Conservation (phyloP, 2,113 vertebrate genomes). For the Tiliqua scincoides region DNA sequence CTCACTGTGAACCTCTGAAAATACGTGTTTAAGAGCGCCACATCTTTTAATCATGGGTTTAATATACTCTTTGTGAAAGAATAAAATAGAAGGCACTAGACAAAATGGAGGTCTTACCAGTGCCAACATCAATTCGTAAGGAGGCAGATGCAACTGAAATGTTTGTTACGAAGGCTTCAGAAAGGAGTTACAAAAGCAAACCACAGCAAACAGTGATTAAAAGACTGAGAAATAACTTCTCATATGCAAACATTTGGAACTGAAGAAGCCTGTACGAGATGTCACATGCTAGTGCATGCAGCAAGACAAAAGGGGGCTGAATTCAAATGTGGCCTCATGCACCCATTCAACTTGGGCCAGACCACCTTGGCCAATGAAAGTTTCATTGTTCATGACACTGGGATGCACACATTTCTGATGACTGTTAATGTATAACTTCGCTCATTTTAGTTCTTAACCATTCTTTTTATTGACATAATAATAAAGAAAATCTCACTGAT, state of each 20-base stretch:
- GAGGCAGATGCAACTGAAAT: neutral
- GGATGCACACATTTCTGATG: too few relatives aligned
- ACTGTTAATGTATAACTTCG: too few relatives aligned
- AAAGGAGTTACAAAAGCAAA: neutral
- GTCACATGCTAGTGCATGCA: too few relatives aligned
- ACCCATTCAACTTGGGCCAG: too few relatives aligned
- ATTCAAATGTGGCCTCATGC: too few relatives aligned
- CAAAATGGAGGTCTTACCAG: neutral
- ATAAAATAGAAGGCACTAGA: neutral
- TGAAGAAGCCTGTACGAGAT: too few relatives aligned
- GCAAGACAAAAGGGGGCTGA: too few relatives aligned
- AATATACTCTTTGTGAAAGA: neutral
- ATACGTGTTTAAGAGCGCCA: neutral
- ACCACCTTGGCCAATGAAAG: too few relatives aligned
- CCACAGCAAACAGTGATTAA: neutral
- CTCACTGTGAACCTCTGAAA: neutral
- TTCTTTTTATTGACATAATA: too few relatives aligned
- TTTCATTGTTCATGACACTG: too few relatives aligned
- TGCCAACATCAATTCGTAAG: neutral
- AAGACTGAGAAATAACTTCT: neutral
- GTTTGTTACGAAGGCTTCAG: neutral
- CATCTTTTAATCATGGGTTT: neutral
- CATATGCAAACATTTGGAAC: neutral
- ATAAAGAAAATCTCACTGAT: too few relatives aligned
- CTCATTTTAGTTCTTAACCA: too few relatives aligned